Percentiles rank a stretch among this genome's conserved stretches.
Conservation (phyloP, 2,113 vertebrate species). For the Donacobius atricapilla region DNA sequence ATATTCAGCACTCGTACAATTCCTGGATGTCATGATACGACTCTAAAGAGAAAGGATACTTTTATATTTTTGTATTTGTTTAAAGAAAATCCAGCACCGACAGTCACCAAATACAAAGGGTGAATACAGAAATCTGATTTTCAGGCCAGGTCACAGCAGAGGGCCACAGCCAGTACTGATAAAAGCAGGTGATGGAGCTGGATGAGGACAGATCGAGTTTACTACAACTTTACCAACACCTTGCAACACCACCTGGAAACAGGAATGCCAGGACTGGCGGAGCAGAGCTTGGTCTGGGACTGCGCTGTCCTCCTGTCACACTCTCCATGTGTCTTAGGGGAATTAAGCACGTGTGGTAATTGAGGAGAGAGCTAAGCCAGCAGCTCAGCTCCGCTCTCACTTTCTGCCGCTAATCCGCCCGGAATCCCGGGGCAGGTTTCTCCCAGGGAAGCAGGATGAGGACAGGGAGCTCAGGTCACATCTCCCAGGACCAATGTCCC, state of each 20-base stretch:
- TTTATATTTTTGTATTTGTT: neutral
- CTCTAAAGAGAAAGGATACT: neutral
- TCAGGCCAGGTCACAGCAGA: neutral
- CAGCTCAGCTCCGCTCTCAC: neutral
- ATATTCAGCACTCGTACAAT: neutral
- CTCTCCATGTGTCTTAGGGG: fast-evolving
- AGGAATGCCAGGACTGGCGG: neutral
- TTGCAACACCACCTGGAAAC: neutral
- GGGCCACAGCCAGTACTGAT: too few species aligned
- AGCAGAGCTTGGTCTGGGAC: neutral
- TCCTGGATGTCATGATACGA: neutral
- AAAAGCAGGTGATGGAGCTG: neutral
- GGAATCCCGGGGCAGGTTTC: neutral
- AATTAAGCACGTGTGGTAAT: neutral
- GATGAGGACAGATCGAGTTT: neutral
- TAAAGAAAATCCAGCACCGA: neutral
- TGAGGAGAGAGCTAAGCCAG: neutral
- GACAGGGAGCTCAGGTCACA: neutral
- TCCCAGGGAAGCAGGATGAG: neutral
- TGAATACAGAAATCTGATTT: neutral
- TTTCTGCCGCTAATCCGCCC: neutral
- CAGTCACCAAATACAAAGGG: neutral
- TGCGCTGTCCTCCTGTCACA: neutral
- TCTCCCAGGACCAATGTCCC: neutral
- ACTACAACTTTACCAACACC: neutral